A percentile compares a stretch with the other conserved stretches of the same genome.
Evolutionary conservation across 2,888 invertebrate species (phyloP).

Genomic region (Panzeria rudis): DNA sequence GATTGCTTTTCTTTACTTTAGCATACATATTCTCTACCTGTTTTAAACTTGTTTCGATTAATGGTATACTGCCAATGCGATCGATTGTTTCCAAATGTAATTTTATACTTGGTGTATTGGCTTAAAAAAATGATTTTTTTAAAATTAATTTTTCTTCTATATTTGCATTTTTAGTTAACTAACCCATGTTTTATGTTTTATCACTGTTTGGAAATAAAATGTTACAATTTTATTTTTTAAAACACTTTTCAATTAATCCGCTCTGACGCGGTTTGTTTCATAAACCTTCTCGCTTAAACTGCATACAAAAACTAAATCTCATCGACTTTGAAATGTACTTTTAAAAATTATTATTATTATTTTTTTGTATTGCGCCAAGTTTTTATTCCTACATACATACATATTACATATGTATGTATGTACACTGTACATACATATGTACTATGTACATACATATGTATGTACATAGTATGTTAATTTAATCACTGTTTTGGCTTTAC

Average conservation of each 20-base stretch:
- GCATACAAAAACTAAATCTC: conserved; percentile 55
- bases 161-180: conserved; percentile 39
- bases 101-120: conserved; percentile 78
- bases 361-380: neutral
- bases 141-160: neutral
- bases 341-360: conserved; percentile 44
- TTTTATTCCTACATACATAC: neutral
- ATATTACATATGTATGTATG: too few species aligned
- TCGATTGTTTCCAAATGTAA: conserved; percentile 88
- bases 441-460: too few species aligned
- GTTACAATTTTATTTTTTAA: neutral
- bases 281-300: conserved; percentile 59
- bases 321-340: conserved; percentile 47
- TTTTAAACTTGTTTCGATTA: conserved; percentile 91
- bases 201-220: neutral
- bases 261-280: conserved; percentile 33
- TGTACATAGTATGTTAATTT: neutral
- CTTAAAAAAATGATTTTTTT: conserved; percentile 57
- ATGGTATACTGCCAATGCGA: conserved; percentile 90
- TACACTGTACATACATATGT: too few species aligned
- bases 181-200: conserved; percentile 61
- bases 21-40: conserved; percentile 90
- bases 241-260: conserved; percentile 39
- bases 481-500: conserved; percentile 9
- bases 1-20: conserved; percentile 90